Evolutionary conservation across 1,140 invertebrate species (phyloP).

Genomic region (Batillaria attramentaria): DNA sequence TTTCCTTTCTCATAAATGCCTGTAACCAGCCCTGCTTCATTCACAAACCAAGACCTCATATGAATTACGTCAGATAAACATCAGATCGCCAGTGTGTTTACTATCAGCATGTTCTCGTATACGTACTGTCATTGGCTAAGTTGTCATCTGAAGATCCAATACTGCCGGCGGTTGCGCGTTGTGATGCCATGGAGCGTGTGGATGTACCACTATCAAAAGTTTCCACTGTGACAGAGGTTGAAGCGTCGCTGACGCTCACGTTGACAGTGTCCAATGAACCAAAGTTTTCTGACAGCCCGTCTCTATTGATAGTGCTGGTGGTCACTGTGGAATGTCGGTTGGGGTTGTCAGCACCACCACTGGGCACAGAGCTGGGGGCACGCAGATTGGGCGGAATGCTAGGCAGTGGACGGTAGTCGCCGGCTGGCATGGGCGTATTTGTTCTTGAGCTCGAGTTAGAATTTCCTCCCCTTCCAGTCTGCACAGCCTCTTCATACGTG

Average conservation of each 20-base stretch:
- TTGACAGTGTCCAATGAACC: constrained; percentile 69
- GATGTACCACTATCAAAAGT: constrained; percentile 64
- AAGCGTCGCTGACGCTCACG: constrained; percentile 67
- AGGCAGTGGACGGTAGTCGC: constrained; percentile 61
- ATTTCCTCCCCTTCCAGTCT: constrained; percentile 18
- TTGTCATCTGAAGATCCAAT: constrained; percentile 64
- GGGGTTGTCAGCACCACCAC: constrained; percentile 44
- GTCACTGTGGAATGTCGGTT: constrained; percentile 66
- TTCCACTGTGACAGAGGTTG: constrained; percentile 64
- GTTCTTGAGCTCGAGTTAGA: constrained; percentile 9
- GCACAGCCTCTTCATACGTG: constrained; percentile 64
- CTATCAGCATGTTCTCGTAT: background rate
- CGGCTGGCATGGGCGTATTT: constrained; percentile 28
- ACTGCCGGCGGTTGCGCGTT: constrained; percentile 65
- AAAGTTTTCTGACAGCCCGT: constrained; percentile 64
- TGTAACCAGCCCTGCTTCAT: too few species aligned
- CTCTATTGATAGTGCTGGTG: constrained; percentile 65
- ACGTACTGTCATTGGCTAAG: constrained; percentile 65
- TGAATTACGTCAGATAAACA: background rate
- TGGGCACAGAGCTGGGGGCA: constrained; percentile 30
- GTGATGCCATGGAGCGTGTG: constrained; percentile 63
- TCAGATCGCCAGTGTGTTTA: background rate
- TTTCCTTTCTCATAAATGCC: background rate
- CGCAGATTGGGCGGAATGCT: constrained; percentile 61
- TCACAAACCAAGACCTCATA: background rate